Evolutionary conservation across 2,888 invertebrate genomes (phyloP).

Genomic region (Cheilosia urbana): DNA sequence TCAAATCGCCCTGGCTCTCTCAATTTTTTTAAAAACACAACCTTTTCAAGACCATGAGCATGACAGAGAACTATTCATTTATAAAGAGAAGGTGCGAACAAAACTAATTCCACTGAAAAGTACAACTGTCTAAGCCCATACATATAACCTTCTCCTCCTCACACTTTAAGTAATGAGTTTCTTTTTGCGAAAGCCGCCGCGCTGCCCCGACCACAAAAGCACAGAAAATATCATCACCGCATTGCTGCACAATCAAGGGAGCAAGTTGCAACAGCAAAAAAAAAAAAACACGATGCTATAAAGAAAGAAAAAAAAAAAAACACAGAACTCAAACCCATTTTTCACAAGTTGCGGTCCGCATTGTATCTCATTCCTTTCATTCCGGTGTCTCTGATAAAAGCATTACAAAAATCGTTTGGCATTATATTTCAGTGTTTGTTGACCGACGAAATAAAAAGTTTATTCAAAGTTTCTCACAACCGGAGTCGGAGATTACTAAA

Average conservation of each 20-base stretch:
- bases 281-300: not conserved
- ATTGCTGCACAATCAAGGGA: slow-evolving; percentile 65
- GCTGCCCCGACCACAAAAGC: slow-evolving; percentile 25
- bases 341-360: slow-evolving; percentile 71
- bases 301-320: slow-evolving; percentile 10
- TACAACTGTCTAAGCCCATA: slow-evolving; percentile 59
- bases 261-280: slow-evolving; percentile 6
- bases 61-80: slow-evolving; percentile 29
- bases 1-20: not conserved
- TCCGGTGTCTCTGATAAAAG: slow-evolving; percentile 68
- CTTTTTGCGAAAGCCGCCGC: slow-evolving; percentile 34
- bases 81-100: slow-evolving; percentile 48
- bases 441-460: slow-evolving; percentile 70
- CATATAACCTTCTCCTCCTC: not conserved
- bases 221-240: slow-evolving; percentile 66
- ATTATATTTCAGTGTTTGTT: slow-evolving; percentile 61
- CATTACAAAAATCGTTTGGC: slow-evolving; percentile 67
- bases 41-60: slow-evolving; percentile 2
- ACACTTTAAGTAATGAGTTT: slow-evolving; percentile 66
- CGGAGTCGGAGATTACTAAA: slow-evolving; percentile 55
- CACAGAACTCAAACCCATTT: slow-evolving; percentile 69
- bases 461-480: slow-evolving; percentile 66
- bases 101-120: slow-evolving; percentile 68
- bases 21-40: not conserved
- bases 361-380: slow-evolving; percentile 68